Percentiles rank a stretch among this genome's conserved stretches.
Evolutionary conservation across 2,113 vertebrate species (phyloP).

Genomic region (Daboia siamensis): DNA sequence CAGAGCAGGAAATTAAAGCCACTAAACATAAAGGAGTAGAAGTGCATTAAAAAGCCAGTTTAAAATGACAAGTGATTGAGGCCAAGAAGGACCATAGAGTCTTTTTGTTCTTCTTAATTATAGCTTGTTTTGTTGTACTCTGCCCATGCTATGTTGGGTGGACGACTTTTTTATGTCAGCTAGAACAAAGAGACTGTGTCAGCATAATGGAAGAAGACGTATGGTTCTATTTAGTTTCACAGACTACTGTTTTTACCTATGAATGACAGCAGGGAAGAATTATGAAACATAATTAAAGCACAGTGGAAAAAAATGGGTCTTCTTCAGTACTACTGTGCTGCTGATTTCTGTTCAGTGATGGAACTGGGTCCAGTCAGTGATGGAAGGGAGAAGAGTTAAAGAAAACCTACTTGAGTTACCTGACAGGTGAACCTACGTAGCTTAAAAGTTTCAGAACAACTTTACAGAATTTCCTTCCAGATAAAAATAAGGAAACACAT

Average conservation of each 20-base stretch:
- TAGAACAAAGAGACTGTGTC: conserved; percentile 5
- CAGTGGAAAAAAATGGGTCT: background rate
- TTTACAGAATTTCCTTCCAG: background rate
- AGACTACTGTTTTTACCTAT: conserved; percentile 34
- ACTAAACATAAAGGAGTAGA: conserved; percentile 24
- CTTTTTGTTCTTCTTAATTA: conserved; percentile 54
- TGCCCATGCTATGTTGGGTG: conserved; percentile 15
- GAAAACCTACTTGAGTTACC: background rate
- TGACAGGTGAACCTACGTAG: background rate
- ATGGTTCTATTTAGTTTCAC: conserved; percentile 2
- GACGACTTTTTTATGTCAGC: background rate
- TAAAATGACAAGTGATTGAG: conserved; percentile 46
- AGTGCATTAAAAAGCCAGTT: conserved; percentile 44
- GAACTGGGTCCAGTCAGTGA: background rate
- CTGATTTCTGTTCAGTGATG: background rate
- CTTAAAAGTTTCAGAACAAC: background rate
- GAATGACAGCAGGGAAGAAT: conserved; percentile 40
- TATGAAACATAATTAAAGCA: background rate
- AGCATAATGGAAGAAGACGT: conserved; percentile 12
- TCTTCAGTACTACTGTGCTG: background rate
- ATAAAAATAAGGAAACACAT: background rate
- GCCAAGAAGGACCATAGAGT: conserved; percentile 46
- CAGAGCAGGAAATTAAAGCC: conserved; percentile 37
- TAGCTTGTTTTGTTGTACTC: conserved; percentile 8
- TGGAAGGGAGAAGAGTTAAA: background rate